Percentiles rank a stretch among this genome's conserved stretches.
Evolutionary conservation across 2,113 vertebrate genomes (phyloP).

Genomic region (Corythornis vintsioides): DNA sequence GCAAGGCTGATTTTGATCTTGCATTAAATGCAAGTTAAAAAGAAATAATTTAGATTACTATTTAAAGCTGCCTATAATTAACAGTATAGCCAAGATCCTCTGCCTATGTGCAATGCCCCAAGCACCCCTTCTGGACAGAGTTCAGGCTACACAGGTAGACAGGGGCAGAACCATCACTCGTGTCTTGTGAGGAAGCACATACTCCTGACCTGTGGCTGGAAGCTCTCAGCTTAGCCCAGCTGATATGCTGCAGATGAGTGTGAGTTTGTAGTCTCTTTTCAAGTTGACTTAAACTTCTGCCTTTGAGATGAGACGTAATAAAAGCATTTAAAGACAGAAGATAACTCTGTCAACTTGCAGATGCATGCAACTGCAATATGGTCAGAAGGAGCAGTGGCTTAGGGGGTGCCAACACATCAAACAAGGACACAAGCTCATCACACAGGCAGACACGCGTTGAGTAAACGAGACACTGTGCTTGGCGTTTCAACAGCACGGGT

Average conservation of each 20-base stretch:
- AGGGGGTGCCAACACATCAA: too few species aligned
- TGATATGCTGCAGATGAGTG: fast-evolving
- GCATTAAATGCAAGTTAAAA: neutral
- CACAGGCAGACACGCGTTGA: fast-evolving
- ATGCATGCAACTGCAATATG: fast-evolving
- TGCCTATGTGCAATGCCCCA: fast-evolving
- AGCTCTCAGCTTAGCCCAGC: neutral
- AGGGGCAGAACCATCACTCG: too few species aligned
- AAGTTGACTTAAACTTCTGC: neutral
- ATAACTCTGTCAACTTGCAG: fast-evolving
- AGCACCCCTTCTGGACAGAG: neutral
- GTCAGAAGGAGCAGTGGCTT: fast-evolving
- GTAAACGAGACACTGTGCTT: too few species aligned
- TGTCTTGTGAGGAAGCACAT: neutral
- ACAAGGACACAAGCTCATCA: fast-evolving
- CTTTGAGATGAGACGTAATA: neutral
- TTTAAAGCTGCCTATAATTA: neutral
- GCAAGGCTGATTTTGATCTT: neutral
- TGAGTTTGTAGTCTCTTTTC: neutral
- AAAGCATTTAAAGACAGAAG: neutral
- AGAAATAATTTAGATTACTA: neutral
- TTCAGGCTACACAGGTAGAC: too few species aligned
- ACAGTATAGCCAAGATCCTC: neutral
- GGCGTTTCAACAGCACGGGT: fast-evolving
- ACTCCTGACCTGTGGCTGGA: fast-evolving